These are phyloP conservation scores for Baryphthengus martii DNA, from an alignment of 2,113 vertebrate species.

Conservation along the genomic window DNA sequence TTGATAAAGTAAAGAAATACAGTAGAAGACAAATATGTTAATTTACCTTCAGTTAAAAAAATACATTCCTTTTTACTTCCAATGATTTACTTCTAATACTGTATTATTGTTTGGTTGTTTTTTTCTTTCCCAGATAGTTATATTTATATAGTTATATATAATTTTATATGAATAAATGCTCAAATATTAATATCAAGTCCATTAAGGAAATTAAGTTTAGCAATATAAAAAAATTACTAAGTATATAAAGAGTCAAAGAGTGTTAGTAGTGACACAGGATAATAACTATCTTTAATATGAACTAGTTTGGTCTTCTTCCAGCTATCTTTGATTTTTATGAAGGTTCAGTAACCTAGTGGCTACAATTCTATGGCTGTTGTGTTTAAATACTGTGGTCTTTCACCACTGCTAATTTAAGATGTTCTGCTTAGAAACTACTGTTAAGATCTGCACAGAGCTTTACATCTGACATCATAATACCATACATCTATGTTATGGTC, in stretches of 20 bases:
- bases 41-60: not conserved
- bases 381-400: not conserved
- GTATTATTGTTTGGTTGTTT: not conserved
- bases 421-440: not conserved
- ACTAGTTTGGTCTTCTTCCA: not conserved
- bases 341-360: not conserved
- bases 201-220: not conserved
- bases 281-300: not conserved
- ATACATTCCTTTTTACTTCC: not conserved
- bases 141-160: not conserved
- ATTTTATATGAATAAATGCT: not conserved
- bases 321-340: not conserved
- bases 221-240: not conserved
- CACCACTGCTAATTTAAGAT: not conserved
- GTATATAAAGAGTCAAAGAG: not conserved
- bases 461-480: not conserved
- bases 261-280: not conserved
- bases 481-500: not conserved
- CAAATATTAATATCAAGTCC: not conserved
- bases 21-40: not conserved
- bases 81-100: not conserved
- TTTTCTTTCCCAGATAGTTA: not conserved
- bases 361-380: accelerated
- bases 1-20: not conserved
- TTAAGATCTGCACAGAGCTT: not conserved